Conservation (phyloP, 2,113 vertebrate species). For the Pavo muticus region DNA sequence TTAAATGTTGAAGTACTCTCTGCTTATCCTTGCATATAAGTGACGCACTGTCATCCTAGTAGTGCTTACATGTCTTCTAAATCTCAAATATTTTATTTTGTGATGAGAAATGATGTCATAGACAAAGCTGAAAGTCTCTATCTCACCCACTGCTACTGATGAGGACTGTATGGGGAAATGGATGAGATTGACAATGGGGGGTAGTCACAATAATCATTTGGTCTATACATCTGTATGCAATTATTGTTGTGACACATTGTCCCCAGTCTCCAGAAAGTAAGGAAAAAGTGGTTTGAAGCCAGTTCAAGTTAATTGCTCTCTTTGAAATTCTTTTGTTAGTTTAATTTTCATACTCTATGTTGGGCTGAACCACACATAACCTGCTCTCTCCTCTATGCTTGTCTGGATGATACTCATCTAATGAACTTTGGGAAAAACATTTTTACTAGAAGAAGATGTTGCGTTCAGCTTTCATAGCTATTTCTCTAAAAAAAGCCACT, state of each 20-base stretch:
- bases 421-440: not conserved
- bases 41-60: not conserved
- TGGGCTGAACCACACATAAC: not conserved
- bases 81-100: not conserved
- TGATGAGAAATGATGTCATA: not conserved
- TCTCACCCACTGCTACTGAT: not conserved
- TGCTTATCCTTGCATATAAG: rapidly evolving
- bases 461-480: not conserved
- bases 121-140: not conserved
- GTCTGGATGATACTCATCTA: not conserved
- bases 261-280: not conserved
- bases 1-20: not conserved
- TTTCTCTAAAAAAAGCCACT: not conserved
- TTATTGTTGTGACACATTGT: not conserved
- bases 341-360: not conserved
- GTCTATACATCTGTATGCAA: not conserved
- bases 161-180: not conserved
- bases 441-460: not conserved
- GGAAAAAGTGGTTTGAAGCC: not conserved
- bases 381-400: no score
- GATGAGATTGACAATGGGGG: not conserved
- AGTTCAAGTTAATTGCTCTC: no score
- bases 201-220: not conserved
- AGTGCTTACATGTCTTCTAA: not conserved
- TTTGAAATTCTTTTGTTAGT: no score